These are phyloP conservation scores for Palythoa grandis DNA, from an alignment of 92 coral and sea anemone genomes.

Conservation along the genomic window DNA sequence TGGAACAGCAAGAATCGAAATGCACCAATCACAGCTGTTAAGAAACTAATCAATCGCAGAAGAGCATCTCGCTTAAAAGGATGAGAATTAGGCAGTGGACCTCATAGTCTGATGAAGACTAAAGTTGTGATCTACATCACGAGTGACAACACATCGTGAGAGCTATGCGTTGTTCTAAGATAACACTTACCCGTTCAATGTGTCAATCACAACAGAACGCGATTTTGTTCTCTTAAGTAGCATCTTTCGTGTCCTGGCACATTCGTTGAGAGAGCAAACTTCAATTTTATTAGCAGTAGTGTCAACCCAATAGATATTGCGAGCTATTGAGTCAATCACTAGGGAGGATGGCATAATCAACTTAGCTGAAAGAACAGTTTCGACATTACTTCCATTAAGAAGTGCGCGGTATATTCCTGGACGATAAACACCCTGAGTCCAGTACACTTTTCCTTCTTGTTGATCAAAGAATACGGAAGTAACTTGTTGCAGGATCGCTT, in stretches of 20 bases:
- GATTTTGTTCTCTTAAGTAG: background rate
- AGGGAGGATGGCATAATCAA: background rate
- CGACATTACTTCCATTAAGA: slow-evolving; percentile 16
- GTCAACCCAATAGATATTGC: slow-evolving; percentile 39
- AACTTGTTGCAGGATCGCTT: background rate
- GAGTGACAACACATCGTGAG: too few relatives aligned
- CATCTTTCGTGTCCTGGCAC: slow-evolving; percentile 20
- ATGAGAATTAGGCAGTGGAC: too few relatives aligned
- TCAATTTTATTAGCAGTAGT: background rate
- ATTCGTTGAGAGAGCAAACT: slow-evolving; percentile 12
- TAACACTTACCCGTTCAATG: slow-evolving; percentile 18
- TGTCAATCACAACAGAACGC: slow-evolving; percentile 20
- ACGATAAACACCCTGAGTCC: background rate
- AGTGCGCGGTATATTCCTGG: slow-evolving; percentile 9
- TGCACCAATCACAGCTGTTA: too few relatives aligned
- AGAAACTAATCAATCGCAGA: too few relatives aligned
- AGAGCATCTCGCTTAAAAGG: background rate
- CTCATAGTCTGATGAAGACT: too few relatives aligned
- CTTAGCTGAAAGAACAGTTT: background rate
- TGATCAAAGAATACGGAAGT: slow-evolving; percentile 24
- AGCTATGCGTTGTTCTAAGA: too few relatives aligned
- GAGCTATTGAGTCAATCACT: slow-evolving; percentile 11
- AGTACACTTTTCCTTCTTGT: background rate
- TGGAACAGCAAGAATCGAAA: too few relatives aligned
- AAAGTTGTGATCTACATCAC: too few relatives aligned